These are phyloP conservation scores for Brachionus angularis DNA, from an alignment of 1,140 invertebrate genomes.

Conservation along the genomic window DNA sequence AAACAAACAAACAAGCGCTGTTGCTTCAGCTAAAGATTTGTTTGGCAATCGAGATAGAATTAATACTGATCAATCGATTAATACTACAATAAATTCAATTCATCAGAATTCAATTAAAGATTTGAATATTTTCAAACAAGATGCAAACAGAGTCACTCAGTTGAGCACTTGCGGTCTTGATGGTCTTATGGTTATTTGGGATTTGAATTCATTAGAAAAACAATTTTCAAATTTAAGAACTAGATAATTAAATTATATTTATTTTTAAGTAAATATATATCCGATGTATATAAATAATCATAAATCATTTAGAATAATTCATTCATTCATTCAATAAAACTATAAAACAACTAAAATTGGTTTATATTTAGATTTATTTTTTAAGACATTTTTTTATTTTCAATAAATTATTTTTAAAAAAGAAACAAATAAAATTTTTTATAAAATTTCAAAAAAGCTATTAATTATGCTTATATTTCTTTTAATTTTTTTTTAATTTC, in stretches of 20 bases:
- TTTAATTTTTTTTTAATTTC: no score
- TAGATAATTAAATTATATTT: no score
- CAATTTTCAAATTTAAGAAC: conserved; percentile 23
- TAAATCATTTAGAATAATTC: conserved; percentile 6
- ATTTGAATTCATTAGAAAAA: conserved; percentile 21
- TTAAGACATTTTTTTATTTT: no score
- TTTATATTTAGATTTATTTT: no score
- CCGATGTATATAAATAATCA: not conserved
- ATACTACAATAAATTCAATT: conserved; percentile 5
- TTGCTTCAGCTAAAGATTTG: conserved; percentile 21
- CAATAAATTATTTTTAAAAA: no score
- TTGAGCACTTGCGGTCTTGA: conserved; percentile 23
- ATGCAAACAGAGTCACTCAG: not conserved
- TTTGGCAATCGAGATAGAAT: conserved; percentile 40
- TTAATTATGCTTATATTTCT: no score
- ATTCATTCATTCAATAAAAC: no score
- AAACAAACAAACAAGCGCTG: conserved; percentile 17
- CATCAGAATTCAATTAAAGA: conserved; percentile 44
- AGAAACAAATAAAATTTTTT: no score
- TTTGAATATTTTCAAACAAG: not conserved
- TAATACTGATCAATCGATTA: conserved; percentile 15
- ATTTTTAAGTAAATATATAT: not conserved
- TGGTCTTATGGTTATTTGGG: conserved; percentile 30
- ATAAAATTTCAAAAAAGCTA: no score
- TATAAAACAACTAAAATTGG: no score